Evolutionary conservation across 2,113 vertebrate species (phyloP).

Genomic region (Protobothrops mucrosquamatus): DNA sequence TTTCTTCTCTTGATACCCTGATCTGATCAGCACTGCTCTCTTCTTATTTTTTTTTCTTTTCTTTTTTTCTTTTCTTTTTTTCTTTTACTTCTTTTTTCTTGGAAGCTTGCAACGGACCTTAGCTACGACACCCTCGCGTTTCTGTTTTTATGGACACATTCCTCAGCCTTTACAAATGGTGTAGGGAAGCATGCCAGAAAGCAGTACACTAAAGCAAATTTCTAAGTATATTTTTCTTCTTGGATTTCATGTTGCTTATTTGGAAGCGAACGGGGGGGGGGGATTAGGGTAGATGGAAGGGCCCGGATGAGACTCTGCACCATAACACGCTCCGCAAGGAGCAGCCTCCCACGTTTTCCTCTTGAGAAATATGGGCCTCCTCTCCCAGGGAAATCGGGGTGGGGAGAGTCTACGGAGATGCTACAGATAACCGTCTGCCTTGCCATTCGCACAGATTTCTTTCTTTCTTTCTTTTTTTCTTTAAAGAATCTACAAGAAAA

Average conservation of each 20-base stretch:
- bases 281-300: not conserved
- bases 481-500: slow-evolving; percentile 54
- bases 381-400: slow-evolving; percentile 23
- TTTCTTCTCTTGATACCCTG: not conserved
- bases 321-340: not conserved
- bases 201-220: not conserved
- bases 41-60: not conserved
- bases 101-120: not conserved
- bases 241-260: not conserved
- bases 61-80: not conserved
- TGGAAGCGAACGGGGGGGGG: not conserved
- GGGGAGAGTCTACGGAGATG: slow-evolving; percentile 43
- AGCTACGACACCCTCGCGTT: not conserved
- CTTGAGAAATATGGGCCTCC: not conserved
- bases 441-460: slow-evolving; percentile 53
- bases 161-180: not conserved
- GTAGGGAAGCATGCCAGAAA: not conserved
- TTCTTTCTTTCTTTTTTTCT: slow-evolving; percentile 46
- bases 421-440: slow-evolving; percentile 18
- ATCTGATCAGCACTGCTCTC: not conserved
- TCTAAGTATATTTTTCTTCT: not conserved
- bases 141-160: not conserved
- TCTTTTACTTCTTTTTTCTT: not conserved
- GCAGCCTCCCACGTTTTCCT: not conserved
- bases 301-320: not conserved